A percentile compares a stretch with the other conserved stretches of the same genome.
Conservation (phyloP, 2,888 invertebrate species). For the Eucera pruinosa region DNA sequence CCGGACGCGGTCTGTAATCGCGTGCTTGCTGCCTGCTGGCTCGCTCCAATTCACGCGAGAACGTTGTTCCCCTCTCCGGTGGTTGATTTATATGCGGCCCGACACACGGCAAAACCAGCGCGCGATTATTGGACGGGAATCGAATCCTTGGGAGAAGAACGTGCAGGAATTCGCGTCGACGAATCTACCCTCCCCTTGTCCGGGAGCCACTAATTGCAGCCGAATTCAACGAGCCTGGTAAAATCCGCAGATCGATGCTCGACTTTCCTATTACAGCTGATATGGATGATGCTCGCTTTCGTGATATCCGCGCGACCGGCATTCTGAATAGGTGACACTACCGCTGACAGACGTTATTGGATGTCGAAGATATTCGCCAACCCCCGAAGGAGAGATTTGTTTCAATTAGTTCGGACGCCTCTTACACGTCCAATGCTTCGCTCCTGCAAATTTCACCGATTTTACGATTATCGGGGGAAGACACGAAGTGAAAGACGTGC, state of each 20-base stretch:
- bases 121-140: conserved; percentile 42
- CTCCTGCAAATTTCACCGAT: neutral
- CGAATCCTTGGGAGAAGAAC: conserved; percentile 38
- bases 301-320: neutral
- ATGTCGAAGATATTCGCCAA: neutral
- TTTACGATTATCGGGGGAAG: neutral
- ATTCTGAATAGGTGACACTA: neutral
- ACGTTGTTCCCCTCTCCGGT: neutral
- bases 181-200: conserved; percentile 5
- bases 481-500: no score
- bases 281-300: conserved; percentile 10
- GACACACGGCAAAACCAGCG: conserved; percentile 48
- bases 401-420: conserved; percentile 15
- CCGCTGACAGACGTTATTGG: conserved; percentile 9
- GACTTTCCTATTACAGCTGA: conserved; percentile 7
- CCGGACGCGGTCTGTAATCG: conserved; percentile 20
- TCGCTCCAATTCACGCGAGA: conserved; percentile 22
- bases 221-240: conserved; percentile 22
- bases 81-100: conserved; percentile 45
- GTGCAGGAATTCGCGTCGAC: conserved; percentile 33
- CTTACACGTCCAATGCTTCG: neutral
- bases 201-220: conserved; percentile 41
- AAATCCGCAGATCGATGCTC: conserved; percentile 38
- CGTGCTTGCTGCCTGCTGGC: conserved; percentile 6
- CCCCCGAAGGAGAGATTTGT: neutral